Percentiles rank a stretch among this genome's conserved stretches.
Conservation (phyloP, 2,888 invertebrate species). For the Antheraea assamensis region DNA sequence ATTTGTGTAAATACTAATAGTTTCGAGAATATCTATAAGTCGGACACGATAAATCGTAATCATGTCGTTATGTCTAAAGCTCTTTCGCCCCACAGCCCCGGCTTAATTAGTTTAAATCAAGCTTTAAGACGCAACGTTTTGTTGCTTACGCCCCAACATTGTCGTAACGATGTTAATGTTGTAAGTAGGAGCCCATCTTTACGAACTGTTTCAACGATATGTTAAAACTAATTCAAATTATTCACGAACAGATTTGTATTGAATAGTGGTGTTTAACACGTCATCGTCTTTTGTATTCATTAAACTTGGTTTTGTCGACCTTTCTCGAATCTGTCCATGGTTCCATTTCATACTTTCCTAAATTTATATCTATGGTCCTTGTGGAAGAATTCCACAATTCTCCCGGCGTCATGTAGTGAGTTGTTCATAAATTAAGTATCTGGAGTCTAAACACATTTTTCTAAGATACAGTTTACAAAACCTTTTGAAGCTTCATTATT, state of each 20-base stretch:
- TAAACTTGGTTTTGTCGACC: not conserved
- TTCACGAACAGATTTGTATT: constrained; percentile 22
- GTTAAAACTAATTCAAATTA: constrained; percentile 33
- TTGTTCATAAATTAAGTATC: not conserved
- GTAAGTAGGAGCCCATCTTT: constrained; percentile 30
- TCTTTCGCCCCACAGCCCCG: constrained; percentile 36
- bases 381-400: too few relatives aligned
- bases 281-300: not conserved
- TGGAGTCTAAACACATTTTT: not conserved
- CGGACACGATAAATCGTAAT: constrained; percentile 16
- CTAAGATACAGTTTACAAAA: not conserved
- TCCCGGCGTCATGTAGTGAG: too few relatives aligned
- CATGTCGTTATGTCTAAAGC: constrained; percentile 31
- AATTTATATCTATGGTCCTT: too few relatives aligned
- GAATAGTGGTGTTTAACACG: constrained; percentile 29
- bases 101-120: constrained; percentile 65
- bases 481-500: too few relatives aligned
- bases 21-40: not conserved
- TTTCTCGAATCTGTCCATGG: not conserved
- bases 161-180: constrained; percentile 43
- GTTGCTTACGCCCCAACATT: constrained; percentile 45
- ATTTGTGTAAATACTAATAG: not conserved
- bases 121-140: constrained; percentile 54
- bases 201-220: constrained; percentile 34
- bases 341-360: too few relatives aligned